phyloP scores from a whole-genome alignment of 2,797 vertebrate species.

The Dryobates pubescens region DNA sequence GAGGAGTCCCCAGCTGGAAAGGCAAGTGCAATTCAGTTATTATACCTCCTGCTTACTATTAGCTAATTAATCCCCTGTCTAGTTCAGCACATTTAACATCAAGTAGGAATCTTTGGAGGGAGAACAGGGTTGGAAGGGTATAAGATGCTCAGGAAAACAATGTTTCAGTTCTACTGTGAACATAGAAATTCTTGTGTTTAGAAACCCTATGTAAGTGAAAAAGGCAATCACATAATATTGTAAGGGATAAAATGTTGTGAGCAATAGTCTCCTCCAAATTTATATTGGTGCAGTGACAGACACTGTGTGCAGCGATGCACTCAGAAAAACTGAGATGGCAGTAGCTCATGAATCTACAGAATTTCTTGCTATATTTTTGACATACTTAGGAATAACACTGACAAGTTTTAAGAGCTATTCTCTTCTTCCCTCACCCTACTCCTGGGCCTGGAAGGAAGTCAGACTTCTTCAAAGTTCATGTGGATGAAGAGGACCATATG shows the following conservation, averaged over 20 bases:
- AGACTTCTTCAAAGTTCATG: conserved; percentile 44
- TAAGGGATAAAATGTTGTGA: not conserved
- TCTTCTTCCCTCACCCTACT: not conserved
- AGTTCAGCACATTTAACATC: not conserved
- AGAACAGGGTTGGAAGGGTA: not conserved
- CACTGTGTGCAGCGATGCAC: not conserved
- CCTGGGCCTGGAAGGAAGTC: conserved; percentile 43
- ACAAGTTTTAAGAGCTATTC: conserved; percentile 11
- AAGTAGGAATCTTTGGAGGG: not conserved
- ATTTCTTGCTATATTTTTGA: not conserved
- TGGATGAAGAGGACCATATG: conserved; percentile 50
- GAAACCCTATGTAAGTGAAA: not conserved
- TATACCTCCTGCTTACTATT: not conserved
- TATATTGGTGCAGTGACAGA: not conserved
- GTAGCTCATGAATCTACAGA: not conserved
- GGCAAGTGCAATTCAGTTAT: not conserved
- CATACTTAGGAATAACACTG: not conserved
- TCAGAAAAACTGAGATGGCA: not conserved
- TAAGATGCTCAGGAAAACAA: not conserved
- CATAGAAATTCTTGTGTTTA: not conserved
- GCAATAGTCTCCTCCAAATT: not conserved
- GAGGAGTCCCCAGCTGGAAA: not conserved
- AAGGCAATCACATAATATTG: rapidly evolving
- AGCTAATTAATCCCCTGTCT: not conserved
- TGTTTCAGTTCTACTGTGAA: not conserved